Percentiles rank a stretch among this genome's conserved stretches.
phyloP scores from a whole-genome alignment of 2,113 vertebrate species.

The Merops nubicus region DNA sequence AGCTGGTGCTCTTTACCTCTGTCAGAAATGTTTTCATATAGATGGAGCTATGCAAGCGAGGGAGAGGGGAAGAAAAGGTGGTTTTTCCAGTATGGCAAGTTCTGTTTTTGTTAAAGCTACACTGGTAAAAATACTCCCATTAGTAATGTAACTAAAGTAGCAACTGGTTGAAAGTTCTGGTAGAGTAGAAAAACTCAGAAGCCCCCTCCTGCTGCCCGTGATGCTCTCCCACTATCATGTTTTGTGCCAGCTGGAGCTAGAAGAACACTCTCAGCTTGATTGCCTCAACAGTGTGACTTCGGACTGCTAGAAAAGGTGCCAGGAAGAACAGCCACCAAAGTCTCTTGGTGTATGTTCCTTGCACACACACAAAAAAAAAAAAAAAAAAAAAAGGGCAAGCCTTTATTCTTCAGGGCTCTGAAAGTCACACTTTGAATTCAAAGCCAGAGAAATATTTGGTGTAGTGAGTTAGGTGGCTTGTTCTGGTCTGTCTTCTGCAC shows the following conservation, averaged over 20 bases:
- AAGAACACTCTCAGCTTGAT: neutral
- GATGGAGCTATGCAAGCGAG: neutral
- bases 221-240: neutral
- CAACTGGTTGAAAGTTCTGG: neutral
- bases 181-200: too few relatives aligned
- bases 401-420: neutral
- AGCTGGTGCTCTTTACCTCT: neutral
- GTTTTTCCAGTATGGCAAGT: neutral
- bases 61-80: neutral
- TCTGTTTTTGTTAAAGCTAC: neutral
- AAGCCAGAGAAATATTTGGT: neutral
- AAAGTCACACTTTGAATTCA: neutral
- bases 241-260: neutral
- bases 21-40: neutral
- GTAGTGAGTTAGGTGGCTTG: neutral
- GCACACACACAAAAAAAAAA: neutral
- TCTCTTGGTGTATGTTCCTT: neutral
- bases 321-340: neutral
- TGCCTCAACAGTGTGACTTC: neutral
- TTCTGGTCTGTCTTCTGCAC: neutral
- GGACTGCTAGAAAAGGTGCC: neutral
- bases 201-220: too few relatives aligned
- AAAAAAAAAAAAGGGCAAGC: too few relatives aligned
- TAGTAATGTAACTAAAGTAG: neutral
- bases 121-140: neutral